These are phyloP conservation scores for Torymus aiolomorphi DNA, from an alignment of 2,888 invertebrate genomes.

Conservation along the genomic window DNA sequence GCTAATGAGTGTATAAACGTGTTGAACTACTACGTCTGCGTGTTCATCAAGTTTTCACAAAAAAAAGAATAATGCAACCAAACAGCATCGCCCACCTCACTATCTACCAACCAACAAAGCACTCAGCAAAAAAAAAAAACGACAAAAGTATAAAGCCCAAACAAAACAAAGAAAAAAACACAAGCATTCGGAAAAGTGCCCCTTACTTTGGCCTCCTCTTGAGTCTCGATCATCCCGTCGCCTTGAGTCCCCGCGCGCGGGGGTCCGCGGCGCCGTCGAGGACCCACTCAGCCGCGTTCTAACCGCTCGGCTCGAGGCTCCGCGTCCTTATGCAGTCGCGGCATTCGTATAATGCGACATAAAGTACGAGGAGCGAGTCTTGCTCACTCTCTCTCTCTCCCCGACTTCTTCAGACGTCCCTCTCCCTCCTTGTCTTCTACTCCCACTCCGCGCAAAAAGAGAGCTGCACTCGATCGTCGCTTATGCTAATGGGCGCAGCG, in stretches of 20 bases:
- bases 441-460: constrained; percentile 47
- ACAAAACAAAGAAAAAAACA: neutral
- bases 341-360: constrained; percentile 69
- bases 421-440: constrained; percentile 57
- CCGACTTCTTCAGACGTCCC: constrained; percentile 56
- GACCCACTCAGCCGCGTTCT: neutral
- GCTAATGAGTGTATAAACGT: too few relatives aligned
- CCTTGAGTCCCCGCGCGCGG: neutral
- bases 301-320: constrained; percentile 50
- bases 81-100: too few relatives aligned
- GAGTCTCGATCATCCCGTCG: constrained; percentile 67
- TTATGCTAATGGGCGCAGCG: constrained; percentile 49
- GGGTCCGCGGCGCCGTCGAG: neutral
- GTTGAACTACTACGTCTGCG: too few relatives aligned
- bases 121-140: neutral
- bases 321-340: constrained; percentile 62
- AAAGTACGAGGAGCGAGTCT: constrained; percentile 63
- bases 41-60: too few relatives aligned
- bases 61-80: too few relatives aligned
- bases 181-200: constrained; percentile 36
- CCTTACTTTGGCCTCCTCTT: constrained; percentile 73
- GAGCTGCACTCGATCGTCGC: constrained; percentile 47
- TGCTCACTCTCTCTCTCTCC: constrained; percentile 61
- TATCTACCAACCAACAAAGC: neutral
- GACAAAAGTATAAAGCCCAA: constrained; percentile 21